Percentiles rank a stretch among this genome's conserved stretches.
phyloP scores from a whole-genome alignment of 2,797 vertebrate genomes.

The Phrynocephalus guinanensis region DNA sequence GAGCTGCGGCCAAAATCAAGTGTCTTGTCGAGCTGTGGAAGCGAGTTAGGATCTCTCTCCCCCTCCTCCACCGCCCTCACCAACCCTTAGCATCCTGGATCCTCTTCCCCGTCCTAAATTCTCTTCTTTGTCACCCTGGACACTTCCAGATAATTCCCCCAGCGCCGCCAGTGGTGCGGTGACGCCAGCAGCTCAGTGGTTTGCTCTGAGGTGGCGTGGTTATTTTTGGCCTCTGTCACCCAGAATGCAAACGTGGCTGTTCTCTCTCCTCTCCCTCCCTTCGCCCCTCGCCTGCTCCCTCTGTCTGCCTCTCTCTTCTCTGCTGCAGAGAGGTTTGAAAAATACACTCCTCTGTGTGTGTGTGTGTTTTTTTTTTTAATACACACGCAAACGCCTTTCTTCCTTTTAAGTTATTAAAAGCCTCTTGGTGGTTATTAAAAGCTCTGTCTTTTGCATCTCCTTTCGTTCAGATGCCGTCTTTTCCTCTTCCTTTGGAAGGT shows the following conservation, averaged over 20 bases:
- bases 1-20: too few relatives aligned
- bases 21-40: too few relatives aligned
- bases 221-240: constrained; percentile 61
- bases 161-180: neutral
- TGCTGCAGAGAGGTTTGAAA: constrained; percentile 49
- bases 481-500: constrained; percentile 49
- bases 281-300: constrained; percentile 61
- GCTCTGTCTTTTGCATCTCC: constrained; percentile 30
- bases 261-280: constrained; percentile 78
- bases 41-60: too few relatives aligned
- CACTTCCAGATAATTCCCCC: accelerated
- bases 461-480: neutral
- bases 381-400: constrained; percentile 29
- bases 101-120: neutral
- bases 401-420: constrained; percentile 69
- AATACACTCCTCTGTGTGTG: constrained; percentile 64
- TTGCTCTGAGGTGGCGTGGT: neutral
- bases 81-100: too few relatives aligned
- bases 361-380: neutral
- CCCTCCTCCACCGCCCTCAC: too few relatives aligned
- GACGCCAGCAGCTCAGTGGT: neutral
- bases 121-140: neutral
- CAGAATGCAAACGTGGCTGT: constrained; percentile 79
- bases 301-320: constrained; percentile 59
- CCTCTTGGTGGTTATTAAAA: constrained; percentile 55